These are phyloP conservation scores for Muscicapa adusta DNA, from an alignment of 2,113 vertebrate genomes.

Conservation along the genomic window DNA sequence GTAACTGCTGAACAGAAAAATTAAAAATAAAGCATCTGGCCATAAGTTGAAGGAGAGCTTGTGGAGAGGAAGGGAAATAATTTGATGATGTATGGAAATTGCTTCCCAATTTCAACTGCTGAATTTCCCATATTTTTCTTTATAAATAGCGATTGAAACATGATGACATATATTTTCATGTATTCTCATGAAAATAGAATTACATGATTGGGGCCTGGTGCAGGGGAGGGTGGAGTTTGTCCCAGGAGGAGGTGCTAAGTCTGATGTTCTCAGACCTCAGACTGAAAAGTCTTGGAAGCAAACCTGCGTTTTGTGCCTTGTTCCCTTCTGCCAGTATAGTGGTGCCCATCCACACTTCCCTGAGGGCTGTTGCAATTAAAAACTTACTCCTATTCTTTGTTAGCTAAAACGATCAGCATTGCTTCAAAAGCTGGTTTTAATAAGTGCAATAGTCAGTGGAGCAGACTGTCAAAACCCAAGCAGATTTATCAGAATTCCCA, in stretches of 20 bases:
- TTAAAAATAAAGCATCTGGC: background rate
- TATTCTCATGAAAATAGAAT: background rate
- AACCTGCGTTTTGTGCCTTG: background rate
- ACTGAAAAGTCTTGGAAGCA: background rate
- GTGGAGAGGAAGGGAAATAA: background rate
- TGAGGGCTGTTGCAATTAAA: background rate
- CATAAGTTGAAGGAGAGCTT: background rate
- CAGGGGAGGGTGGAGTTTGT: background rate
- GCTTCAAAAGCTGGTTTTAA: background rate
- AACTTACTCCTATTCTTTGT: background rate
- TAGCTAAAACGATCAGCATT: background rate
- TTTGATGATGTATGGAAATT: background rate
- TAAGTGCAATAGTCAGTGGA: background rate
- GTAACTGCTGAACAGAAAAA: background rate
- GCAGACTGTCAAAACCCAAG: background rate
- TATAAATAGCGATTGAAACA: background rate
- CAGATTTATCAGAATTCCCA: background rate
- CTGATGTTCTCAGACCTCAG: background rate
- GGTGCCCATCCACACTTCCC: background rate
- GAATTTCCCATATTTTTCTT: conserved; percentile 8
- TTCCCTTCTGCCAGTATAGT: background rate
- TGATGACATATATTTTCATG: no score
- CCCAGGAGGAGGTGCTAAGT: background rate
- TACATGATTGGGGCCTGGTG: background rate
- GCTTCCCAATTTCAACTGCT: background rate